A percentile compares a stretch with the other conserved stretches of the same genome.
Conservation (phyloP, 2,797 vertebrate species). For the Coranthus polyacanthus region DNA sequence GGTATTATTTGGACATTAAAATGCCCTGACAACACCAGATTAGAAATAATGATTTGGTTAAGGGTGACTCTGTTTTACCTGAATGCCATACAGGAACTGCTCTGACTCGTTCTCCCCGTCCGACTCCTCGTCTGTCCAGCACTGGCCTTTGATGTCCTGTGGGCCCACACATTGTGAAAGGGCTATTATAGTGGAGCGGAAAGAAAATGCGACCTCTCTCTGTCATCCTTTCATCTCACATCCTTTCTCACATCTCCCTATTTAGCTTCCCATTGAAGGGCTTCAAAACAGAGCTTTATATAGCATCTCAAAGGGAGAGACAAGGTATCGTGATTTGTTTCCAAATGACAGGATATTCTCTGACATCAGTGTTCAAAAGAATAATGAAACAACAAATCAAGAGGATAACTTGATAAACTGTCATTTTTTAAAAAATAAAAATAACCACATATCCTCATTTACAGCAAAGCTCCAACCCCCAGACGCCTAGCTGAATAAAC, state of each 20-base stretch:
- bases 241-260: conserved; percentile 65
- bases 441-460: conserved; percentile 20
- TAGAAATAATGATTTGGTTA: conserved; percentile 5
- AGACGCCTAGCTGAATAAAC: conserved; percentile 26
- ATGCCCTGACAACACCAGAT: conserved; percentile 1
- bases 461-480: conserved; percentile 9
- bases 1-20: background rate
- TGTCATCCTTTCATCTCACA: conserved; percentile 69
- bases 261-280: conserved; percentile 62
- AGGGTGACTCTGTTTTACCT: conserved; percentile 83
- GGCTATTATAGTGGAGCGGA: conserved; percentile 60
- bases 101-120: conserved; percentile 98
- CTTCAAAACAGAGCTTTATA: conserved; percentile 73
- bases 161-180: conserved; percentile 68
- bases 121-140: conserved; percentile 98
- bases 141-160: conserved; percentile 98
- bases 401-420: conserved; percentile 27
- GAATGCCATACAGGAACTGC: conserved; percentile 97
- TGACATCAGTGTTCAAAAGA: conserved; percentile 38
- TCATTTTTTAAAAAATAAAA: conserved; percentile 21
- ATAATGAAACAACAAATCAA: conserved; percentile 22
- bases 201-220: conserved; percentile 53
- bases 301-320: conserved; percentile 55
- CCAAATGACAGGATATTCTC: conserved; percentile 35
- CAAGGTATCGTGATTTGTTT: conserved; percentile 36